phyloP scores from a whole-genome alignment of 2,888 invertebrate species.

The Protodeltote pygarga region DNA sequence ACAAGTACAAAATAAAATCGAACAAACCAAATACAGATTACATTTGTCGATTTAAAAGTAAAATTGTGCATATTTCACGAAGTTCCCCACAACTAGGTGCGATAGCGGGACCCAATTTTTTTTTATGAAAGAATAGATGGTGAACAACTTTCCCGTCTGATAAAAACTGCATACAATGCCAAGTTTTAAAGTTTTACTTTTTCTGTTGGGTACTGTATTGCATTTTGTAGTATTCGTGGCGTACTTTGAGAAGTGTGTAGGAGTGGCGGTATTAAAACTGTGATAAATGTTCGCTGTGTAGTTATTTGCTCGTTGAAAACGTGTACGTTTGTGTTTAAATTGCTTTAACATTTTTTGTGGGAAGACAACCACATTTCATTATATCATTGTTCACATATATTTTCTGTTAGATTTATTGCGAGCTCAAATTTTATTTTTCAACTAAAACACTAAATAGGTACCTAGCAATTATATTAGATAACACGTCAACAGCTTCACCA shows the following conservation, averaged over 20 bases:
- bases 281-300: slow-evolving; percentile 24
- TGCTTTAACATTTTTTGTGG: no score
- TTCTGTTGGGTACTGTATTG: slow-evolving; percentile 40
- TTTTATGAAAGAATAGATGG: slow-evolving; percentile 44
- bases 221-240: slow-evolving; percentile 41
- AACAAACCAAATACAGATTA: slow-evolving; percentile 35
- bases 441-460: no score
- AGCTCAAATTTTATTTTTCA: no score
- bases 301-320: slow-evolving; percentile 11
- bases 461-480: no score
- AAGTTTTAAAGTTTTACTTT: slow-evolving; percentile 44
- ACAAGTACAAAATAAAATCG: slow-evolving; percentile 9
- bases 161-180: slow-evolving; percentile 48
- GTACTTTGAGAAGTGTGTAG: slow-evolving; percentile 42
- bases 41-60: slow-evolving; percentile 50
- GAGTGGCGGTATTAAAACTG: slow-evolving; percentile 29
- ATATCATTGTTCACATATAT: no score
- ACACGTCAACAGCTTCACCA: no score
- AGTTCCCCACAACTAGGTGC: slow-evolving; percentile 44
- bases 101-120: slow-evolving; percentile 36
- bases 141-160: slow-evolving; percentile 38
- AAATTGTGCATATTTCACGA: slow-evolving; percentile 43
- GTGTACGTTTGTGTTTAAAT: background rate
- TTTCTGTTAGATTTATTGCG: no score
- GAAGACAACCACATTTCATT: no score